phyloP scores from a whole-genome alignment of 2,888 invertebrate species.

The Euspilapteryx auroguttella region DNA sequence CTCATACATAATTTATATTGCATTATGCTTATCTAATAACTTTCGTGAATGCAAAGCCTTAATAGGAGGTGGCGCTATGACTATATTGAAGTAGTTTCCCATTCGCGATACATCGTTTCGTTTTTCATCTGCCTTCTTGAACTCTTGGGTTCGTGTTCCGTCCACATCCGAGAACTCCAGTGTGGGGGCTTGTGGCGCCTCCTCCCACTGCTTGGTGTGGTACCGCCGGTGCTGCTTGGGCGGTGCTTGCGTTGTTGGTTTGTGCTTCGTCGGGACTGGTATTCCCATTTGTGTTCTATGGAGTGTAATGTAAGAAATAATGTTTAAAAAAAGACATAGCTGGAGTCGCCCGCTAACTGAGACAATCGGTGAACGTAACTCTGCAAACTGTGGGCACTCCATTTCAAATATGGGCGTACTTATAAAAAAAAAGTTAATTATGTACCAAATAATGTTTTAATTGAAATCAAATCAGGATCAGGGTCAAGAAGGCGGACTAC shows the following conservation, averaged over 20 bases:
- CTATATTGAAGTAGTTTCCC: slow-evolving; percentile 53
- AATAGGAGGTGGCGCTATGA: slow-evolving; percentile 48
- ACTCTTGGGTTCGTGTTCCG: slow-evolving; percentile 12
- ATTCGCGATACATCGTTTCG: slow-evolving; percentile 35
- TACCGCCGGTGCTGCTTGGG: slow-evolving; percentile 14
- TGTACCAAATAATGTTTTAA: too few species aligned
- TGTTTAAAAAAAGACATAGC: slow-evolving; percentile 4
- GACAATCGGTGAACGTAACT: too few species aligned
- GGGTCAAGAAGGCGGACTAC: too few species aligned
- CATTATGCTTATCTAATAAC: slow-evolving; percentile 12
- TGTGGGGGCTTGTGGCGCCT: not conserved
- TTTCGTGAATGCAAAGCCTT: slow-evolving; percentile 43
- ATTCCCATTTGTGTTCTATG: slow-evolving; percentile 53
- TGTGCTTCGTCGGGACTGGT: slow-evolving; percentile 31
- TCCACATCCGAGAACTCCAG: not conserved
- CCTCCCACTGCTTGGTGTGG: slow-evolving; percentile 8
- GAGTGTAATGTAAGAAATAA: slow-evolving; percentile 7
- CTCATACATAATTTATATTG: too few species aligned
- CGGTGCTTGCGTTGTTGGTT: slow-evolving; percentile 10
- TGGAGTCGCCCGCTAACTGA: too few species aligned
- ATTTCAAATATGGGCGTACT: too few species aligned
- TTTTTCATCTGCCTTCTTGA: slow-evolving; percentile 20
- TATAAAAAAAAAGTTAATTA: too few species aligned
- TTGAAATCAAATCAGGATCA: too few species aligned
- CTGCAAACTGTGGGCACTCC: too few species aligned